phyloP scores from a whole-genome alignment of 2,888 invertebrate species.

The Andrena camellia region DNA sequence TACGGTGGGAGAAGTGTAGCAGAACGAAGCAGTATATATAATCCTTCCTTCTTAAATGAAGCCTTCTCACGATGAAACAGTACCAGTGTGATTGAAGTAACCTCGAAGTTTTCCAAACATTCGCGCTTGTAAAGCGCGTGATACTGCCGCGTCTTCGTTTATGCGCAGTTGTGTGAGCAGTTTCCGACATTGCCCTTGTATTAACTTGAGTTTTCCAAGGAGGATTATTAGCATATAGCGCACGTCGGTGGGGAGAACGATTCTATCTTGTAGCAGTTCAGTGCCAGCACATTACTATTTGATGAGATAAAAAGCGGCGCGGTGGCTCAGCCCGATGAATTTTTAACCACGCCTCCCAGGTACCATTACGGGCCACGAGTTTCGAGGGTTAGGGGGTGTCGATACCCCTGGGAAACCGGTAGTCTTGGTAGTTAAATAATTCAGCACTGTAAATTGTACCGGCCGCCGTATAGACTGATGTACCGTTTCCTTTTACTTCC shows the following conservation, averaged over 20 bases:
- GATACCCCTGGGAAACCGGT: slow-evolving; percentile 79
- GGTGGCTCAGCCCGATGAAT: slow-evolving; percentile 77
- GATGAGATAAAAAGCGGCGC: slow-evolving; percentile 83
- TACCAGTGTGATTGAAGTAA: too few relatives aligned
- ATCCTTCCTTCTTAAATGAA: too few relatives aligned
- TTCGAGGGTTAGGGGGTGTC: slow-evolving; percentile 82
- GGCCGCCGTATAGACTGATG: slow-evolving; percentile 68
- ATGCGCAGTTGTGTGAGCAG: background rate
- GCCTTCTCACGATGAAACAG: too few relatives aligned
- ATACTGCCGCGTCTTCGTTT: background rate
- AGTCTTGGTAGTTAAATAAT: slow-evolving; percentile 82
- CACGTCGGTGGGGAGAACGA: slow-evolving; percentile 45
- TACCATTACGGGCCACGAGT: slow-evolving; percentile 71
- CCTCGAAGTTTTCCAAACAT: too few relatives aligned
- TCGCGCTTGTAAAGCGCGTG: background rate
- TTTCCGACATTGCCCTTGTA: background rate
- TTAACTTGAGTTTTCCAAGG: background rate
- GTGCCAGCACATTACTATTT: slow-evolving; percentile 77
- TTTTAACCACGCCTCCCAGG: slow-evolving; percentile 75
- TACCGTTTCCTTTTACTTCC: slow-evolving; percentile 58
- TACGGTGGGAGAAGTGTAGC: too few relatives aligned
- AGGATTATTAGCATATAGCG: slow-evolving; percentile 42
- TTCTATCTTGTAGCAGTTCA: slow-evolving; percentile 66
- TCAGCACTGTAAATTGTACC: slow-evolving; percentile 82
- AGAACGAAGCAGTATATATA: too few relatives aligned